These are phyloP conservation scores for Chalcosyrphus nemorum DNA, from an alignment of 2,888 invertebrate species.

Conservation along the genomic window DNA sequence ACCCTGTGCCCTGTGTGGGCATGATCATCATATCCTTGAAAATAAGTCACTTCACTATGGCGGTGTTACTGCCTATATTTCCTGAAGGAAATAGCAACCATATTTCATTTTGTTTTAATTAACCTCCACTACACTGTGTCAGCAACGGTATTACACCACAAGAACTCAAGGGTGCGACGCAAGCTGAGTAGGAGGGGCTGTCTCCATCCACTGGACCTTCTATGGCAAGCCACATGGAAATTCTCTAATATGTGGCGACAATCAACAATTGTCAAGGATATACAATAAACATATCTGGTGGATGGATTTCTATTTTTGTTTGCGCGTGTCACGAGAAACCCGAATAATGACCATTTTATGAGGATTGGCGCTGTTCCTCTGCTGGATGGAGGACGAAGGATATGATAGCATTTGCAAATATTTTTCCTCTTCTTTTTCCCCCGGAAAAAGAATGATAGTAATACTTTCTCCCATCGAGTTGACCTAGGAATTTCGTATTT, in stretches of 20 bases:
- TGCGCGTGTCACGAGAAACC: not conserved
- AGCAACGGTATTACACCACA: not conserved
- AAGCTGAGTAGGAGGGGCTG: not conserved
- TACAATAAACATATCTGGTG: not conserved
- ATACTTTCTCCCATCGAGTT: not conserved
- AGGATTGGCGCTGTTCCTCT: not conserved
- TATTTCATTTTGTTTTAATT: not conserved
- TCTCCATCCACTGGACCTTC: not conserved
- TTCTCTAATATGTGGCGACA: not conserved
- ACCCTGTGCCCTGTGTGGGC: too few species aligned
- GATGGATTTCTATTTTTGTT: not conserved
- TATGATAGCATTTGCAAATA: not conserved
- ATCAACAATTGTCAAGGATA: slow-evolving; percentile 14
- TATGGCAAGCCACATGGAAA: not conserved
- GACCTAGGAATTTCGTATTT: not conserved
- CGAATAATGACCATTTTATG: slow-evolving; percentile 5
- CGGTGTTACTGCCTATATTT: not conserved
- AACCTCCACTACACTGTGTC: not conserved
- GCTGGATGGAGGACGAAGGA: not conserved
- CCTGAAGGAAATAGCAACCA: not conserved
- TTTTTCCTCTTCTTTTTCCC: not conserved
- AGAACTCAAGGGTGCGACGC: not conserved
- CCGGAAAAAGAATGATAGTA: not conserved
- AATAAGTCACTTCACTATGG: not conserved
- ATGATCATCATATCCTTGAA: not conserved